A percentile compares a stretch with the other conserved stretches of the same genome.
Evolutionary conservation across 2,888 invertebrate genomes (phyloP).

Genomic region (Dinocampus coccinellae): DNA sequence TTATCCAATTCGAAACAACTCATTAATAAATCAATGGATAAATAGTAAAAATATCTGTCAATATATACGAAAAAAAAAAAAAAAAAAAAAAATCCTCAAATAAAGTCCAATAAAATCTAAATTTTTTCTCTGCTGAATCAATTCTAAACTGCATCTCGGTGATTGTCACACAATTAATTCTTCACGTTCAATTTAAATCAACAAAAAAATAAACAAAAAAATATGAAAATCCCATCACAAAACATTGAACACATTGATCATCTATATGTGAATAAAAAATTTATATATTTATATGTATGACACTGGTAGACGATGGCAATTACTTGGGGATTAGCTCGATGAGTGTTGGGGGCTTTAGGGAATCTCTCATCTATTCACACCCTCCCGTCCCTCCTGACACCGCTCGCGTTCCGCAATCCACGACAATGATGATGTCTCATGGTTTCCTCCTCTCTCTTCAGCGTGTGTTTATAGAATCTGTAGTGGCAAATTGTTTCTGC

Average conservation of each 20-base stretch:
- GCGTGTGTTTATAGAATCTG: constrained; percentile 13
- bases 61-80: no score
- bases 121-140: no score
- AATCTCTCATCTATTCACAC: no score
- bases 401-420: neutral
- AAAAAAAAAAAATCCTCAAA: neutral
- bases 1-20: neutral
- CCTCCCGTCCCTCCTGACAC: neutral
- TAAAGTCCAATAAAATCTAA: no score
- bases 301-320: neutral
- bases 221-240: neutral
- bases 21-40: neutral
- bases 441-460: constrained; percentile 10
- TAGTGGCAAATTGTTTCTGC: neutral
- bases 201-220: neutral
- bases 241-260: neutral
- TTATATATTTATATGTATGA: no score
- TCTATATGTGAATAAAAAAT: no score
- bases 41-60: neutral
- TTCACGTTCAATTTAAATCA: no score
- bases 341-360: constrained; percentile 12
- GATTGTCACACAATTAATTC: no score
- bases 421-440: neutral
- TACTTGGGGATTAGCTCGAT: constrained; percentile 19
- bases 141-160: no score